Conservation (phyloP, 1,140 invertebrate species). For the Hyposmocoma kahamanoa region DNA sequence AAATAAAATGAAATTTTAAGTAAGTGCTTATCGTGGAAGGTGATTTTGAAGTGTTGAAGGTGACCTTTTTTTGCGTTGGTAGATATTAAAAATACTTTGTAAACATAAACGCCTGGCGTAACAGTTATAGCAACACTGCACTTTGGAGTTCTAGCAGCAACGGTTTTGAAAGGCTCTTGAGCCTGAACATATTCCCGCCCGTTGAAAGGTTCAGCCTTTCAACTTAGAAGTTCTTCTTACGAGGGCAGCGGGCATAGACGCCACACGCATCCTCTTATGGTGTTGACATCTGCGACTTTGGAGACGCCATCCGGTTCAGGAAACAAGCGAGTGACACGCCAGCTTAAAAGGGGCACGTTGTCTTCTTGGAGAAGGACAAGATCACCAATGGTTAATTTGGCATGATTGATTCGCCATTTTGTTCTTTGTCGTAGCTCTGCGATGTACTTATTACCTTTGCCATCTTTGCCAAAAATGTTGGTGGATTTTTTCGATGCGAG, state of each 20-base stretch:
- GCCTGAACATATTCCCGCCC: conserved; percentile 2
- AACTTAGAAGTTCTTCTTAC: not conserved
- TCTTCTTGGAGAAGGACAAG: not conserved
- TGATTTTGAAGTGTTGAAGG: no score
- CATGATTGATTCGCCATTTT: conserved; percentile 21
- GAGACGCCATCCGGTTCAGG: conserved; percentile 1
- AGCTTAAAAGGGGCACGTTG: not conserved
- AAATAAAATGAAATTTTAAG: no score
- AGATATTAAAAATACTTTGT: no score
- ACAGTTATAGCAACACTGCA: no score
- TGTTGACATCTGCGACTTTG: not conserved
- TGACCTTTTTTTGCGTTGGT: no score
- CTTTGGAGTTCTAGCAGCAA: no score
- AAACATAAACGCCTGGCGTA: no score
- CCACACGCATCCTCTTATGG: not conserved
- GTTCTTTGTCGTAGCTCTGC: conserved; percentile 17
- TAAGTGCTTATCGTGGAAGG: no score
- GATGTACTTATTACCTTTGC: conserved; percentile 27
- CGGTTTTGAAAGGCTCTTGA: no score
- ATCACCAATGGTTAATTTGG: not conserved
- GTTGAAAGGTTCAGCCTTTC: not conserved
- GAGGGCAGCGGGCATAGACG: not conserved
- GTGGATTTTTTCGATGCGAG: conserved; percentile 19
- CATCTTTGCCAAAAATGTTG: conserved; percentile 36
- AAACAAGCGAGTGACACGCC: not conserved